These are phyloP conservation scores for Gobio gobio DNA, from an alignment of 2,113 vertebrate species.

Conservation along the genomic window DNA sequence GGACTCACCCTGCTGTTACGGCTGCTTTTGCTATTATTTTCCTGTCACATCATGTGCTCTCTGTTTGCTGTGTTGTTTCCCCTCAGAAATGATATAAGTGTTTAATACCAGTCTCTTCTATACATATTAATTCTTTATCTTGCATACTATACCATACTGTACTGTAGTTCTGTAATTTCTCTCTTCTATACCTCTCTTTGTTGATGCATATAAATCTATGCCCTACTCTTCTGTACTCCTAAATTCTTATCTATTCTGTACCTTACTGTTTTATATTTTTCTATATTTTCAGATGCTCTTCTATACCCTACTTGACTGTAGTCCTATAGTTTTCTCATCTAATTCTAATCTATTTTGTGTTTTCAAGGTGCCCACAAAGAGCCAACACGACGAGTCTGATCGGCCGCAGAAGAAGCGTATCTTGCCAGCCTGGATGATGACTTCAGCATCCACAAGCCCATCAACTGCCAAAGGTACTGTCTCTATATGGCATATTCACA, in stretches of 20 bases:
- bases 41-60: not conserved
- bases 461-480: conserved; percentile 56
- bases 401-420: conserved; percentile 73
- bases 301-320: not conserved
- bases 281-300: not conserved
- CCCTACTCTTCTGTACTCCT: not conserved
- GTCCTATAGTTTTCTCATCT: not conserved
- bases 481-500: not conserved
- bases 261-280: not conserved
- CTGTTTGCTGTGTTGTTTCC: not conserved
- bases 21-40: conserved; percentile 3
- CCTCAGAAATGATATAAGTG: not conserved
- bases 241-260: not conserved
- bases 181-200: not conserved
- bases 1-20: not conserved
- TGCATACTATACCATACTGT: no score
- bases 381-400: not conserved
- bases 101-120: not conserved
- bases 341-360: not conserved
- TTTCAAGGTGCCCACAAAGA: not conserved
- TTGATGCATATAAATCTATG: not conserved
- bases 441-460: conserved; percentile 56
- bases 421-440: conserved; percentile 90
- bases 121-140: not conserved
- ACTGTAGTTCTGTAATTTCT: not conserved